phyloP scores from a whole-genome alignment of 2,113 vertebrate genomes.

The Camelus dromedarius region DNA sequence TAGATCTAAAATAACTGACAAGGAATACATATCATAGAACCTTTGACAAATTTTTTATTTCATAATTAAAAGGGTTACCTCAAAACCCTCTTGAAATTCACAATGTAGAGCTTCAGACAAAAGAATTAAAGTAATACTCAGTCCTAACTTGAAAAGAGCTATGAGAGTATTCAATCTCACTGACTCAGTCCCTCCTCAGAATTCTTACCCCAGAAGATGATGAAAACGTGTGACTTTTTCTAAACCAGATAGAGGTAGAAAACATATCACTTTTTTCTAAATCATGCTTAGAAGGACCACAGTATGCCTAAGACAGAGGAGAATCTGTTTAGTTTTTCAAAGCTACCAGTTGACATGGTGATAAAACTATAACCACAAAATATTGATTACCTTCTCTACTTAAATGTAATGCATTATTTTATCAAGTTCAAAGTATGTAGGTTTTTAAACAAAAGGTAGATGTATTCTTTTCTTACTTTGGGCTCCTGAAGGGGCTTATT shows the following conservation, averaged over 20 bases:
- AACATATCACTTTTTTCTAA: background rate
- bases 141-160: background rate
- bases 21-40: background rate
- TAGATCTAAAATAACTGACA: background rate
- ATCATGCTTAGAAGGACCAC: background rate
- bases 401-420: background rate
- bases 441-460: background rate
- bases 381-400: background rate
- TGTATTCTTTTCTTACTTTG: background rate
- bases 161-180: background rate
- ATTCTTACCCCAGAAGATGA: background rate
- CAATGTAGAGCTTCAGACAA: background rate
- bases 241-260: background rate
- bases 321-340: background rate
- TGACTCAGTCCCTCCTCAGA: background rate
- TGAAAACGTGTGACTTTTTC: background rate
- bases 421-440: background rate
- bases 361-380: slow-evolving; percentile 4
- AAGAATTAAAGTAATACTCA: background rate
- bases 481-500: background rate
- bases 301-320: background rate
- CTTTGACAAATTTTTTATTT: background rate
- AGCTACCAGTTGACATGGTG: background rate
- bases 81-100: background rate
- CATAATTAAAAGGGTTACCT: background rate